These are phyloP conservation scores for Arge pagana DNA, from an alignment of 2,888 invertebrate genomes.

Conservation along the genomic window DNA sequence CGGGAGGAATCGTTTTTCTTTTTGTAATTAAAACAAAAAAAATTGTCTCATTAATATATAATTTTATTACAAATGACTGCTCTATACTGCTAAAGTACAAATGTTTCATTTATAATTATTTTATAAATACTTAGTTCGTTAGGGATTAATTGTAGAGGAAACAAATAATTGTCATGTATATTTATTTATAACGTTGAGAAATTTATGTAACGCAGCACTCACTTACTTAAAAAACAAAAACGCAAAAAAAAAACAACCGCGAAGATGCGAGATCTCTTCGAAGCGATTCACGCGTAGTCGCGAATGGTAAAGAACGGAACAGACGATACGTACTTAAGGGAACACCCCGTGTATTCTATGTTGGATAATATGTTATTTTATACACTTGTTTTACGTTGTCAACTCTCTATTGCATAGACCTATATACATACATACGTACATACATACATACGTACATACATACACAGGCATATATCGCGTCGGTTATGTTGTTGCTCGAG, in stretches of 20 bases:
- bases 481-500: no score
- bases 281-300: no score
- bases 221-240: conserved; percentile 11
- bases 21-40: no score
- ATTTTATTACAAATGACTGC: conserved; percentile 55
- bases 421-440: background rate
- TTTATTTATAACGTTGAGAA: conserved; percentile 33
- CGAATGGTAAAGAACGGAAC: no score
- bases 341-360: no score
- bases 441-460: background rate
- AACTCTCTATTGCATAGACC: background rate
- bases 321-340: no score
- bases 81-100: conserved; percentile 59
- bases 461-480: background rate
- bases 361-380: no score
- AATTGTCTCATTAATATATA: conserved; percentile 46
- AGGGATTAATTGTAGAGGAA: conserved; percentile 12
- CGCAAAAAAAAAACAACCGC: no score
- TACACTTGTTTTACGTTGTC: background rate
- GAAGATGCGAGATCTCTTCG: no score
- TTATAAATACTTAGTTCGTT: conserved; percentile 43
- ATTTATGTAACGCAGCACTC: conserved; percentile 10
- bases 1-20: conserved; percentile 33
- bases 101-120: conserved; percentile 58
- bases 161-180: conserved; percentile 31